A percentile compares a stretch with the other conserved stretches of the same genome.
These are phyloP conservation scores for Tribolium madens DNA, from an alignment of 1,140 invertebrate genomes.

Conservation along the genomic window DNA sequence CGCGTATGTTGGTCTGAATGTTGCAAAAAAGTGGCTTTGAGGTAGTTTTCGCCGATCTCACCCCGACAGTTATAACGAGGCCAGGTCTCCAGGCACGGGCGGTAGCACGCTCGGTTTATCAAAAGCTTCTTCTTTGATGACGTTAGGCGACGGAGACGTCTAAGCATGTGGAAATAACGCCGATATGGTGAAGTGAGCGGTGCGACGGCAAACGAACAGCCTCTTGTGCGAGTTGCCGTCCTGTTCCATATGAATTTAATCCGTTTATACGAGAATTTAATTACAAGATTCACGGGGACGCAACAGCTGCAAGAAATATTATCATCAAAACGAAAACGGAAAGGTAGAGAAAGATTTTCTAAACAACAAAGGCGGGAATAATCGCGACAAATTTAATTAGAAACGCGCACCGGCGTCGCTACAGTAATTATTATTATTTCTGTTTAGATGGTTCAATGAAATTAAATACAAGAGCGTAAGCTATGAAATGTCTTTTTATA, in stretches of 20 bases:
- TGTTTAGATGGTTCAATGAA: constrained; percentile 22
- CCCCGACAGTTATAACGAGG: constrained; percentile 50
- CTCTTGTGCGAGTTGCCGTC: constrained; percentile 4
- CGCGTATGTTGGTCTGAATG: not conserved
- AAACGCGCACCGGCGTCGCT: constrained; percentile 41
- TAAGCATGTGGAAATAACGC: constrained; percentile 59
- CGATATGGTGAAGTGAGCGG: constrained; percentile 40
- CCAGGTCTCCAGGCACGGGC: constrained; percentile 49
- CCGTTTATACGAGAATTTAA: constrained; percentile 39
- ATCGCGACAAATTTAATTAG: constrained; percentile 52
- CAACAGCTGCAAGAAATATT: constrained; percentile 36
- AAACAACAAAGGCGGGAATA: constrained; percentile 46
- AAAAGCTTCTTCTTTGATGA: constrained; percentile 56
- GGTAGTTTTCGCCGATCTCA: constrained; percentile 16
- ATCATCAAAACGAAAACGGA: constrained; percentile 26
- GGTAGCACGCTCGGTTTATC: constrained; percentile 57
- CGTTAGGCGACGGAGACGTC: constrained; percentile 50
- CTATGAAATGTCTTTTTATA: not conserved
- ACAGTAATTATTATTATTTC: constrained; percentile 34
- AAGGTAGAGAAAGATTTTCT: constrained; percentile 26
- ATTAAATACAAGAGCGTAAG: constrained; percentile 1
- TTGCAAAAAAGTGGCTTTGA: constrained; percentile 19
- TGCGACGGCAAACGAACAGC: constrained; percentile 28
- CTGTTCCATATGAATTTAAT: constrained; percentile 40
- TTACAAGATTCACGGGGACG: constrained; percentile 20